phyloP scores from a whole-genome alignment of 2,797 vertebrate genomes.

The Poecile montanus region DNA sequence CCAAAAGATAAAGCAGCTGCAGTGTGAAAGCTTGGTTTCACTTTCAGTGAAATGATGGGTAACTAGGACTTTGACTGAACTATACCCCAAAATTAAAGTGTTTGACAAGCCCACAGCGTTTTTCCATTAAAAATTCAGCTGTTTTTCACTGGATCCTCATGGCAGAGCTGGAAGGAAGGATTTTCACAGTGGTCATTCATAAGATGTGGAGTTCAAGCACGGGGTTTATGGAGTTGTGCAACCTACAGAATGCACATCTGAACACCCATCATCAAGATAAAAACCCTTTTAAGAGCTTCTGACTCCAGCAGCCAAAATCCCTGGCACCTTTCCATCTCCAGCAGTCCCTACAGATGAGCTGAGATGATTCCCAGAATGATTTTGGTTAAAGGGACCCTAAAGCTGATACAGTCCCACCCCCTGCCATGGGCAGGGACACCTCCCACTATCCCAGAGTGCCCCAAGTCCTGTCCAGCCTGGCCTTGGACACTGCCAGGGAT shows the following conservation, averaged over 20 bases:
- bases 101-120: background rate
- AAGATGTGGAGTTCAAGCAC: background rate
- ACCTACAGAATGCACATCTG: background rate
- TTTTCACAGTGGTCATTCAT: background rate
- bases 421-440: background rate
- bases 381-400: background rate
- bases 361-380: background rate
- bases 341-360: background rate
- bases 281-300: background rate
- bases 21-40: background rate
- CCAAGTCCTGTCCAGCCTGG: fast-evolving
- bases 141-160: background rate
- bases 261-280: background rate
- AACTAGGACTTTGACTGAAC: background rate
- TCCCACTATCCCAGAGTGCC: fast-evolving
- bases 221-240: background rate
- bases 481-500: background rate
- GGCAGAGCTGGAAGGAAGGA: background rate
- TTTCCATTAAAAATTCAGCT: fast-evolving
- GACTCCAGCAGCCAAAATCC: background rate
- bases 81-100: background rate
- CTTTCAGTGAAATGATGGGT: background rate
- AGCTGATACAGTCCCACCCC: background rate
- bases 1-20: background rate
- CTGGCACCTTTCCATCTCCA: background rate